Base-by-base conservation (phyloP, 2,888 invertebrate genomes). In the Drosophila robusta region DNA sequence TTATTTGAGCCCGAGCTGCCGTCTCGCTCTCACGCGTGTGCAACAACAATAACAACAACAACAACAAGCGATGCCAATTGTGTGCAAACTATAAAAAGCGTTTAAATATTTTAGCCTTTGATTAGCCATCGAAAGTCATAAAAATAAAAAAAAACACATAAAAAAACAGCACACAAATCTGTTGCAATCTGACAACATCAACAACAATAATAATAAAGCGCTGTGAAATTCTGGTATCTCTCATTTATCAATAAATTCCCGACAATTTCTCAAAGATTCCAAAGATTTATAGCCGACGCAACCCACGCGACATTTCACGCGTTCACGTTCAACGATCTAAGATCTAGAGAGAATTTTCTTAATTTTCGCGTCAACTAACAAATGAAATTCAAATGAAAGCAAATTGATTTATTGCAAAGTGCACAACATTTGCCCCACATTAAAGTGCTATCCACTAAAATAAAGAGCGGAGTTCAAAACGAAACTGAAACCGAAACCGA, bases 331-430 rank as follows among this genome's bases (percentile, higher is more conserved):
- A 42, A 41, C 18, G 32, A 52, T n/a, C 22, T n/a, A 18, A 54
- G 36, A 42, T 62, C 42, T 45, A 34, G 11, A 38, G 46, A 34
- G 24, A 29, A 26, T 54, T 47, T 36, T 58, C 39, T 54, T 47
- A 56, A 75, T 78, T 69, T 70, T 66, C 63, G 66, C 62, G 60
- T 52, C 52, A 65, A 54, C 36, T 54, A 51, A 64, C 78, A 70
- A 70, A 72, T 63, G 58, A 63, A 68, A 57, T 55, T 55, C 63
- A 75, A 83, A 77, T 73, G 73, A 72, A 66, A 60, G 73, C 77
- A 57, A 68, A 71, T 75, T 87, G 89, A 87, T 89, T 89, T 87
- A 87, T 71, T 66, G 81, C 69, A 62, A 75, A 74, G 83, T 78
- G 80, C 87, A 83, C 70, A 83, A 89, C 89, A 75, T 86, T 80